These are phyloP conservation scores for Tetramorium bicarinatum DNA, from an alignment of 2,888 invertebrate species.

Conservation along the genomic window DNA sequence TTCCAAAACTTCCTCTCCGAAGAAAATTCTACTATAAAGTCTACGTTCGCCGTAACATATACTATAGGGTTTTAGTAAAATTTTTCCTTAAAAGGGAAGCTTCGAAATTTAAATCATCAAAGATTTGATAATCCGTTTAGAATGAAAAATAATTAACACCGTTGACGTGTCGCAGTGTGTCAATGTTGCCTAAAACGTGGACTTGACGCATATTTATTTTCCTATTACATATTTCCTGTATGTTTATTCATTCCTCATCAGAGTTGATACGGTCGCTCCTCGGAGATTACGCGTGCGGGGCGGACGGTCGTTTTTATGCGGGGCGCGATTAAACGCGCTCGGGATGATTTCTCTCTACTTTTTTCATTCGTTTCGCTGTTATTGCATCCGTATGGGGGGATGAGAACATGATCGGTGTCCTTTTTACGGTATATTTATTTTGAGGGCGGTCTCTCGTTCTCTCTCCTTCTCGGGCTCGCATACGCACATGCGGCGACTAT, in stretches of 20 bases:
- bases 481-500: slow-evolving; percentile 80
- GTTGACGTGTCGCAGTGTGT: background rate
- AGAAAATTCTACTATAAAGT: too few species aligned
- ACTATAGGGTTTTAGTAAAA: too few species aligned
- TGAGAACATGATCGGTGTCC: slow-evolving; percentile 79
- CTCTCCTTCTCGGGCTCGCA: slow-evolving; percentile 31
- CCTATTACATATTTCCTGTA: background rate
- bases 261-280: background rate
- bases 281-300: background rate
- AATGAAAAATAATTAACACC: background rate
- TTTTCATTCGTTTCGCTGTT: slow-evolving; percentile 65
- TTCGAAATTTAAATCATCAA: background rate
- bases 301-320: slow-evolving; percentile 18
- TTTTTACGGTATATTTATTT: slow-evolving; percentile 82
- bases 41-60: too few species aligned
- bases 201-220: background rate
- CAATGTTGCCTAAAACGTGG: background rate
- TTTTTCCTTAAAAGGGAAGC: too few species aligned
- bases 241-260: background rate
- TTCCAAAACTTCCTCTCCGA: too few species aligned
- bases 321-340: slow-evolving; percentile 60
- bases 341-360: slow-evolving; percentile 56
- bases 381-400: slow-evolving; percentile 80
- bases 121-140: background rate
- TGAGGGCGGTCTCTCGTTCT: slow-evolving; percentile 73